Base-by-base conservation (phyloP, 2,113 vertebrate genomes). In the Campylomormyrus tamandua region DNA sequence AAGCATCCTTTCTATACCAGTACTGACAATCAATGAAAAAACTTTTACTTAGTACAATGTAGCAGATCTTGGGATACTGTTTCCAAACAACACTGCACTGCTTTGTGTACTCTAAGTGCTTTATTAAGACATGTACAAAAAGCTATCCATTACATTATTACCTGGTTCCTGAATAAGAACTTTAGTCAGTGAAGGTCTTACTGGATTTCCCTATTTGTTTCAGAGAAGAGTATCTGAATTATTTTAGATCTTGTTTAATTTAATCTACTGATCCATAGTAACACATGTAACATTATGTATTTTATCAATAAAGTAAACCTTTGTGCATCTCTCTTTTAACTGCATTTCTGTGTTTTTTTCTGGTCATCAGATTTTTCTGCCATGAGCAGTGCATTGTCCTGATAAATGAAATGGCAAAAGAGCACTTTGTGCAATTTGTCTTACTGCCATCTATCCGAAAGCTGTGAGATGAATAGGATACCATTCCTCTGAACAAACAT, bases 81-180 rank as follows among this genome's bases (percentile, higher is more conserved):
- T 62, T 62, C 84, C 49, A 91, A 90, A 48, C 50, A 90, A 70
- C 50, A 49, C 58, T 80, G 50, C 70, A 50, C 56, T 53, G 49
- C 46, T 62, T 46, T 48, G 83, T 56, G 3, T 87, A 87, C 35
- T 87, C 15, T 77, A 50, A 80, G 21, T 46, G 45, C 84, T 92
- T 91, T 85, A 92, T 91, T 90, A 74, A 84, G 83, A 90, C 85
- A 24, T 89, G 87, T 8, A 56, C 56, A 58, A 50, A 62, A 48
- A 35, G 62, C 66, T 35, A 66, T 62, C n/a, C 52, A 89, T 83
- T 80, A 21, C 52, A 58, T 85, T 70, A 88, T 50, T 8, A 87
- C 21, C 74, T 80, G 74, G 74, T 39, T 80, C 11, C 31, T 39
- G n/a, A 80, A 80, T 80, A 80, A 80, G 35, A 42, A 80, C 74